A percentile compares a stretch with the other conserved stretches of the same genome.
phyloP scores from a whole-genome alignment of 1,140 invertebrate genomes.

The Drosophila burlai region DNA sequence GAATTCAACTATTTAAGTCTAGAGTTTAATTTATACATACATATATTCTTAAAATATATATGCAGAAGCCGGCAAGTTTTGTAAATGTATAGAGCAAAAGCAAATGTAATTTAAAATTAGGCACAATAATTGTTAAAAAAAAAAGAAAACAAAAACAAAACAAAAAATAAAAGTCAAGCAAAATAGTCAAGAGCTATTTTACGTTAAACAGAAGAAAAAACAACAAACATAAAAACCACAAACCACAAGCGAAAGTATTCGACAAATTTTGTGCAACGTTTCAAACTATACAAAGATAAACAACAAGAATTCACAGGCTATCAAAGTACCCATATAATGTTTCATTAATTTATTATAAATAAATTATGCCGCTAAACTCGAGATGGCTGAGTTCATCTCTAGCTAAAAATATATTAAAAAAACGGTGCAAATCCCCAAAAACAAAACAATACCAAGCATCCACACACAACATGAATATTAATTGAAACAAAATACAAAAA shows the following conservation, averaged over 20 bases:
- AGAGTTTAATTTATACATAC: constrained; percentile 67
- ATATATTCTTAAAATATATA: constrained; percentile 41
- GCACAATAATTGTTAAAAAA: constrained; percentile 68
- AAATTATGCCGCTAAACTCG: constrained; percentile 68
- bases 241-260: constrained; percentile 21
- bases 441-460: constrained; percentile 26
- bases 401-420: constrained; percentile 43
- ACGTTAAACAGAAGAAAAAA: constrained; percentile 4
- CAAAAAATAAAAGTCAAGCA: constrained; percentile 59
- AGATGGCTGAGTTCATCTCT: constrained; percentile 40
- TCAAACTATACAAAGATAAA: constrained; percentile 43
- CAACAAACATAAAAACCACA: background rate
- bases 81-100: constrained; percentile 72
- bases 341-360: constrained; percentile 81
- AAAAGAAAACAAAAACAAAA: constrained; percentile 34
- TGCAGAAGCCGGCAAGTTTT: constrained; percentile 63
- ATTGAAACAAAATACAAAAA: constrained; percentile 26
- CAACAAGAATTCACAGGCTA: constrained; percentile 44
- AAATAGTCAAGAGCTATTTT: constrained; percentile 59
- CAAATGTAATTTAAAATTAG: constrained; percentile 77
- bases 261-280: constrained; percentile 45
- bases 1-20: constrained; percentile 81
- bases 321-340: constrained; percentile 48
- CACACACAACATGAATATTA: constrained; percentile 47
- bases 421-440: constrained; percentile 43